Evolutionary conservation across 2,113 vertebrate species (phyloP), one percentile per base, ranked within the genome.

Genomic region (Dipodomys ordii): DNA sequence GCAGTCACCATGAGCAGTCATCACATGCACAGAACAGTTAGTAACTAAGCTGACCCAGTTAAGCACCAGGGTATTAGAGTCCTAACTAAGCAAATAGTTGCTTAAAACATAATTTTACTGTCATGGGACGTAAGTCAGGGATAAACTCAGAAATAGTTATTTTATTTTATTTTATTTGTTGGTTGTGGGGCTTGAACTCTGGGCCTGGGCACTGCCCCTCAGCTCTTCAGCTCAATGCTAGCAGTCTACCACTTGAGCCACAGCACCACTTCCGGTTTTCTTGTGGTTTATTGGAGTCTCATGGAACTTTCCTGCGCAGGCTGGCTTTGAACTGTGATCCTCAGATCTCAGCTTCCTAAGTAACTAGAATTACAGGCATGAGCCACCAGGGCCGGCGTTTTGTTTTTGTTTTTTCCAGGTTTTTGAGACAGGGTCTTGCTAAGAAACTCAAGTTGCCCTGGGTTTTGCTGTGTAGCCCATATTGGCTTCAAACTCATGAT

Each of bases 161-260:
- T 72, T 92, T 78, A 93, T 90, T 72, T 92, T 78, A 93, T 39
- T 39, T 39, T 39, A 39, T 39, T 39, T 39, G 39, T 39, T 39
- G 39, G 39, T 39, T 39, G 39, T 39, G 39, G 39, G 39, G 39
- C 39, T 39, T 39, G 39, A 39, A 39, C 39, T 39, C 39, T 39
- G 39, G 39, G 39, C 39, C 39, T 39, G 39, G 39, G 39, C 39
- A 5, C 39, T 39, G 39, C 5, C 39, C 39, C 39, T 39, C 39
- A 39, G 39, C 39, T 39, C 39, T 39, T 39, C 39, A 39, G 4
- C 39, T 39, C 39, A 39, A 39, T 39, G 39, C 39, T 39, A 39
- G 39, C 39, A 39, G 39, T 39, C 39, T 39, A 39, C 39, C 39
- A 6, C 39, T 39, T 39, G 39, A 39, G 39, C 39, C 39, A 39